Evolutionary conservation across 1,140 invertebrate species (phyloP).

Genomic region (Saccostrea glomerata): DNA sequence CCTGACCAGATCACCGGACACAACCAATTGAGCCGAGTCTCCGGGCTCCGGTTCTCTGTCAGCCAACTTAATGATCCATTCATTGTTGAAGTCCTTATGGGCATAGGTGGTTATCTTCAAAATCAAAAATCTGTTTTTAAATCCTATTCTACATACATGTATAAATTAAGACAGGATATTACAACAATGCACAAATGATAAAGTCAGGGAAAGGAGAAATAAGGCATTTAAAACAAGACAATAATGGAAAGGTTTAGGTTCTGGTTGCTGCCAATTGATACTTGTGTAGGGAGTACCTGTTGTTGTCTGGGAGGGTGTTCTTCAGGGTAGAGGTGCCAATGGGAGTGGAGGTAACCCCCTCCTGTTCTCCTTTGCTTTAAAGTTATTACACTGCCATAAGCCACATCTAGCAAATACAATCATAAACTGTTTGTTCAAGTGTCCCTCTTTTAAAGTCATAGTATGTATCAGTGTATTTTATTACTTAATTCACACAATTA

Average conservation of each 20-base stretch:
- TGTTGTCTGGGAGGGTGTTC: constrained; percentile 94
- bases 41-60: constrained; percentile 52
- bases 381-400: constrained; percentile 93
- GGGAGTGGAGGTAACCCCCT: constrained; percentile 97
- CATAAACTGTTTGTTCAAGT: too few species aligned
- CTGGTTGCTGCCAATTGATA: not conserved
- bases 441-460: too few species aligned
- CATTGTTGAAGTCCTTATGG: constrained; percentile 98
- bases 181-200: not conserved
- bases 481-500: too few species aligned
- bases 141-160: not conserved
- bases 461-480: too few species aligned
- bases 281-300: constrained; percentile 83
- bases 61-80: constrained; percentile 90
- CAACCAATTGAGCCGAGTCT: constrained; percentile 81
- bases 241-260: not conserved
- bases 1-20: constrained; percentile 92
- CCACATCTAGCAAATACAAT: constrained; percentile 83
- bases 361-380: constrained; percentile 96
- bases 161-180: too few species aligned
- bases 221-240: too few species aligned
- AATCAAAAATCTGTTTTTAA: not conserved
- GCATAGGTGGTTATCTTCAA: constrained; percentile 95
- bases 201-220: not conserved
- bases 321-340: constrained; percentile 96